A percentile compares a stretch with the other conserved stretches of the same genome.
Evolutionary conservation across 2,888 invertebrate genomes (phyloP).

Genomic region (Cataglyphis albicans): DNA sequence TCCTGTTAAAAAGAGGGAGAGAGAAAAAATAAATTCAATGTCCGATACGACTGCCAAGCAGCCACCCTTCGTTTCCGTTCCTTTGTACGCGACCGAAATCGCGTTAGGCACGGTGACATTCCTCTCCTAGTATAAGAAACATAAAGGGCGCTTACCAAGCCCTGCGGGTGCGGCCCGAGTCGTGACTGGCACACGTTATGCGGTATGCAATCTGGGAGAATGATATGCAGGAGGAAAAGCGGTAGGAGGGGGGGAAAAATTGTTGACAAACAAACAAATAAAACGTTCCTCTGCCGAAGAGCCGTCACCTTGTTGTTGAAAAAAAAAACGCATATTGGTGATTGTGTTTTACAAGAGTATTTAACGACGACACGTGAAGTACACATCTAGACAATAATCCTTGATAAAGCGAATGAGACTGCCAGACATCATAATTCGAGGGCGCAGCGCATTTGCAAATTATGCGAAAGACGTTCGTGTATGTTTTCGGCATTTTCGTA

Average conservation of each 20-base stretch:
- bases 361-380: slow-evolving; percentile 11
- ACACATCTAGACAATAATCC: slow-evolving; percentile 16
- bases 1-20: slow-evolving; percentile 39
- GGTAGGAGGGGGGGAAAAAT: slow-evolving; percentile 13
- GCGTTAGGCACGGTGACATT: slow-evolving; percentile 55
- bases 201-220: slow-evolving; percentile 27
- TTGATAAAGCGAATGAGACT: slow-evolving; percentile 20
- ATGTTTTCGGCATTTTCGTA: slow-evolving; percentile 46
- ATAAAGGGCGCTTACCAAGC: slow-evolving; percentile 72
- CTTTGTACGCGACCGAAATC: slow-evolving; percentile 59
- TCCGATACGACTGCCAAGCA: slow-evolving; percentile 52
- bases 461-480: not conserved
- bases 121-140: slow-evolving; percentile 52
- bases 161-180: slow-evolving; percentile 63
- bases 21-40: slow-evolving; percentile 60
- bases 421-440: slow-evolving; percentile 10
- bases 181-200: slow-evolving; percentile 68
- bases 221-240: slow-evolving; percentile 52
- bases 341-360: not conserved
- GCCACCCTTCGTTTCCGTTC: slow-evolving; percentile 66
- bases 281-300: not conserved
- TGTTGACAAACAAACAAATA: slow-evolving; percentile 52
- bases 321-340: slow-evolving; percentile 1
- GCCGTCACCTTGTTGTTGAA: slow-evolving; percentile 21
- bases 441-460: not conserved